These are phyloP conservation scores for Drosophila navojoa DNA, from an alignment of 1,140 invertebrate species.

Conservation along the genomic window DNA sequence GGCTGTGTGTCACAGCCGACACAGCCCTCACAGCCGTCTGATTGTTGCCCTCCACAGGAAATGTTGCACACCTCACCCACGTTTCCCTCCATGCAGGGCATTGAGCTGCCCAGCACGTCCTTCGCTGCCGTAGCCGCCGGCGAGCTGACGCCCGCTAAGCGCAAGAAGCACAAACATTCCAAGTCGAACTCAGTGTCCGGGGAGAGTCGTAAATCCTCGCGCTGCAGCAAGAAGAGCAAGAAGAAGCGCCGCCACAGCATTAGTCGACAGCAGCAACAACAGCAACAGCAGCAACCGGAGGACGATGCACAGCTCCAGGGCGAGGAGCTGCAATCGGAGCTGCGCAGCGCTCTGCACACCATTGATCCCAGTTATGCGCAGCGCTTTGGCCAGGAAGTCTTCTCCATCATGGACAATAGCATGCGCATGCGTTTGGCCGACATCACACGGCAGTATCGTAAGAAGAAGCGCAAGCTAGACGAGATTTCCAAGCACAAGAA, in stretches of 20 bases:
- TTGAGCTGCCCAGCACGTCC: slow-evolving; percentile 71
- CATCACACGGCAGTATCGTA: slow-evolving; percentile 91
- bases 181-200: slow-evolving; percentile 74
- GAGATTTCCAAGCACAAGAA: slow-evolving; percentile 86
- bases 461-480: slow-evolving; percentile 92
- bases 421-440: slow-evolving; percentile 92
- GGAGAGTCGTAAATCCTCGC: slow-evolving; percentile 69
- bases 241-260: slow-evolving; percentile 71
- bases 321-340: slow-evolving; percentile 81
- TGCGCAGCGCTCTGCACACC: slow-evolving; percentile 66
- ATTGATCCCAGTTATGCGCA: slow-evolving; percentile 73
- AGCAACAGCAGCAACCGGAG: slow-evolving; percentile 28
- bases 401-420: slow-evolving; percentile 90
- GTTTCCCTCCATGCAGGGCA: slow-evolving; percentile 80
- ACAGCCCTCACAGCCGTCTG: slow-evolving; percentile 8
- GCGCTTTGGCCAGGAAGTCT: slow-evolving; percentile 85
- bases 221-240: slow-evolving; percentile 79
- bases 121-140: slow-evolving; percentile 1
- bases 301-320: slow-evolving; percentile 77
- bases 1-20: slow-evolving; percentile 28
- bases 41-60: slow-evolving; percentile 35
- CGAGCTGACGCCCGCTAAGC: slow-evolving; percentile 63
- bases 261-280: slow-evolving; percentile 49
- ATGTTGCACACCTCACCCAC: slow-evolving; percentile 54
- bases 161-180: slow-evolving; percentile 84